Conservation (phyloP, 2,113 vertebrate genomes). For the Leiothrix lutea region DNA sequence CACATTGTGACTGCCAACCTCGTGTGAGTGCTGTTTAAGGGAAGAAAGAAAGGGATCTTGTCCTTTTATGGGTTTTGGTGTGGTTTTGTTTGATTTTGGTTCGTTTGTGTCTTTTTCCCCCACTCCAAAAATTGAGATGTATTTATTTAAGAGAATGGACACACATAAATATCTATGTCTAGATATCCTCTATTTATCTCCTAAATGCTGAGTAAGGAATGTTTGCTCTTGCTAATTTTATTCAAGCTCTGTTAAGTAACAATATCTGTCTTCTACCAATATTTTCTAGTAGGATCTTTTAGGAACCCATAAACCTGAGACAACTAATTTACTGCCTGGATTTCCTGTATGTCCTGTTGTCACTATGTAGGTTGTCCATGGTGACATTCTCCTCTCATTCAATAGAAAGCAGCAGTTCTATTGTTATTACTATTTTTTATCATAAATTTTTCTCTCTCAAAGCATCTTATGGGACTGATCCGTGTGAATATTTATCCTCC, state of each 20-base stretch:
- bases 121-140: background rate
- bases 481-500: background rate
- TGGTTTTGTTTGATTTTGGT: fast-evolving
- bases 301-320: background rate
- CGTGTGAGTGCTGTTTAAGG: background rate
- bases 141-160: background rate
- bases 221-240: background rate
- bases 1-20: background rate
- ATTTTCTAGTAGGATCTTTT: background rate
- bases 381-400: background rate
- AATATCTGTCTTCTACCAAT: background rate
- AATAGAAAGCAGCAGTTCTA: background rate
- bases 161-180: background rate
- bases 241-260: background rate
- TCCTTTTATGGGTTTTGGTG: background rate
- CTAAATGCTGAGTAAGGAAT: background rate
- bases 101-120: fast-evolving
- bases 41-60: background rate
- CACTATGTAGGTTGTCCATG: background rate
- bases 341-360: background rate
- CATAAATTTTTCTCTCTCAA: background rate
- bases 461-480: background rate
- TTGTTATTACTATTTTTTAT: background rate
- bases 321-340: background rate
- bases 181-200: no score